Conservation (phyloP, 2,797 vertebrate genomes). For the Oceanodroma leucorhoa region DNA sequence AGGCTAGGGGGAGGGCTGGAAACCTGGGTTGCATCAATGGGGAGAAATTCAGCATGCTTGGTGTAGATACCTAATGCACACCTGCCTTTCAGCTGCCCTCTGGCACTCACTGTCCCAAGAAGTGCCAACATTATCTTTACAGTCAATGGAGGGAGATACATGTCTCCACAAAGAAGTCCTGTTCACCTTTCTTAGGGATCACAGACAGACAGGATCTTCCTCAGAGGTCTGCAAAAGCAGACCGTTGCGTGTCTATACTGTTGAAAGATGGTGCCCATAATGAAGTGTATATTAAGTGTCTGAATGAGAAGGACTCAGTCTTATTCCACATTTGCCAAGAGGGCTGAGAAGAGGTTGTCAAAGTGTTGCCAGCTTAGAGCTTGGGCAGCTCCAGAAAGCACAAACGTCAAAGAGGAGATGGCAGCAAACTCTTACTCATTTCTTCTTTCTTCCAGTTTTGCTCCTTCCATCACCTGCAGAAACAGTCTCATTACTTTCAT, state of each 20-base stretch:
- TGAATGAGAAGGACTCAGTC: background rate
- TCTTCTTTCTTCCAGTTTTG: background rate
- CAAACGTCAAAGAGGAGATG: background rate
- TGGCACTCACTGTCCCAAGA: background rate
- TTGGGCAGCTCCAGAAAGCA: background rate
- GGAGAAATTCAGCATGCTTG: background rate
- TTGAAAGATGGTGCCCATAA: background rate
- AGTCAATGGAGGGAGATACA: background rate
- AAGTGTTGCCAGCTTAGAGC: background rate
- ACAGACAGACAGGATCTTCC: background rate
- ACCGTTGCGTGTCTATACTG: background rate
- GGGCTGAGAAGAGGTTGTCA: background rate
- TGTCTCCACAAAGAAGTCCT: background rate
- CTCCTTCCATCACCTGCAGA: background rate
- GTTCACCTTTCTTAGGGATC: background rate
- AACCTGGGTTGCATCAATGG: background rate
- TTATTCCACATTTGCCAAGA: background rate
- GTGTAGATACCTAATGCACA: background rate
- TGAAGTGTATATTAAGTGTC: background rate
- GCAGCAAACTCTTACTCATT: background rate
- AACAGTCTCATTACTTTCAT: background rate
- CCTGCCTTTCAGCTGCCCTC: background rate
- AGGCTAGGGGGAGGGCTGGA: background rate
- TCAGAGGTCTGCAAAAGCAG: background rate
- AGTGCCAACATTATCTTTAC: background rate